Conservation (phyloP, 2,888 invertebrate species). For the Xanthorhoe designata region DNA sequence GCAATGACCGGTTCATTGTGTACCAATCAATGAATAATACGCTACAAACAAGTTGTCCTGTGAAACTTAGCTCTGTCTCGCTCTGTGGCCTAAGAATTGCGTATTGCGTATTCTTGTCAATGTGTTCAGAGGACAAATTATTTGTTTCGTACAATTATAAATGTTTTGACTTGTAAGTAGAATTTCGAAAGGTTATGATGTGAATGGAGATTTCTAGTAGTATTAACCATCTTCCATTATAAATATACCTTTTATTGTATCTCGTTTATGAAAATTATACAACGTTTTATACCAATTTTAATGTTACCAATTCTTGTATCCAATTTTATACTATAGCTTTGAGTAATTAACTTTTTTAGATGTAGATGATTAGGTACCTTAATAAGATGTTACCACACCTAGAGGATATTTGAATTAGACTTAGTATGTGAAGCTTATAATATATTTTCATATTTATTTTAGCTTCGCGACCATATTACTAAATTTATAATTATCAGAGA, state of each 20-base stretch:
- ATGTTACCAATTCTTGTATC: slow-evolving; percentile 31
- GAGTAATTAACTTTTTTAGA: slow-evolving; percentile 9
- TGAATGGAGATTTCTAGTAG: slow-evolving; percentile 3
- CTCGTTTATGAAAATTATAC: slow-evolving; percentile 30
- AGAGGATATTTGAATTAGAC: not conserved
- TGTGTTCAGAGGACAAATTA: too few relatives aligned
- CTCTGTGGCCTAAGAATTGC: too few relatives aligned
- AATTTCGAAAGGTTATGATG: not conserved
- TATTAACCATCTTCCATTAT: slow-evolving; percentile 30
- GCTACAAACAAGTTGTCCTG: too few relatives aligned
- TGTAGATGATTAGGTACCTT: slow-evolving; percentile 1
- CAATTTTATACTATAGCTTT: slow-evolving; percentile 20
- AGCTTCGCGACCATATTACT: too few relatives aligned
- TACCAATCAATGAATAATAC: not conserved
- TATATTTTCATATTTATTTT: too few relatives aligned
- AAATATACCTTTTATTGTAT: slow-evolving; percentile 22
- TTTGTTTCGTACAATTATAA: not conserved
- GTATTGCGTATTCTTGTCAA: too few relatives aligned
- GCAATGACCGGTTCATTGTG: not conserved
- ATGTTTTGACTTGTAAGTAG: slow-evolving; percentile 1
- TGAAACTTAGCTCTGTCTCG: too few relatives aligned
- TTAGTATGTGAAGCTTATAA: not conserved
- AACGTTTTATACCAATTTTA: slow-evolving; percentile 30
- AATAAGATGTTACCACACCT: not conserved
- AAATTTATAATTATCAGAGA: too few relatives aligned